Percentiles rank a stretch among this genome's conserved stretches.
Evolutionary conservation across 1,140 invertebrate genomes (phyloP).

Genomic region (Calephelis nemesis): DNA sequence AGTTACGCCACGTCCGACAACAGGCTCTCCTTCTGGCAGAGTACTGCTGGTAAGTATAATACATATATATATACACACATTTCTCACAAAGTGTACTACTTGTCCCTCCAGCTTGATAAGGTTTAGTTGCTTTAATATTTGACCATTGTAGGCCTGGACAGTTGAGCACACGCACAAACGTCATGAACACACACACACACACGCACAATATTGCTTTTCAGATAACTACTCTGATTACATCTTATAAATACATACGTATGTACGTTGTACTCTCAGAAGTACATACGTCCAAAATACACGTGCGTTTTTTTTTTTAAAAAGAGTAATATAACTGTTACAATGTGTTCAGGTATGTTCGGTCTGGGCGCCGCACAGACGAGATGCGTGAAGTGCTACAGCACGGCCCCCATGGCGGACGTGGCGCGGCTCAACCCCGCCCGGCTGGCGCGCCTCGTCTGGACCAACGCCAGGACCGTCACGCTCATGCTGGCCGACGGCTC

Average conservation of each 20-base stretch:
- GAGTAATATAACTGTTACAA: background rate
- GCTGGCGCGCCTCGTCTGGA: slow-evolving; percentile 94
- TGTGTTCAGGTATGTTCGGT: slow-evolving; percentile 89
- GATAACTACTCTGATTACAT: background rate
- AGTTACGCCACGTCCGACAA: slow-evolving; percentile 98
- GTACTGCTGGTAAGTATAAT: slow-evolving; percentile 81
- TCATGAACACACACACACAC: no score
- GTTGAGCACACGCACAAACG: no score
- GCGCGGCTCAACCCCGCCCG: slow-evolving; percentile 91
- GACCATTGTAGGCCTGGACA: background rate
- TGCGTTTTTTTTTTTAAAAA: no score
- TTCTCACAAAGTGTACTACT: background rate
- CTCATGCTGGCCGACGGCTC: slow-evolving; percentile 95
- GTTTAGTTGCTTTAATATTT: background rate
- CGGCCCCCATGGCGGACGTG: slow-evolving; percentile 93
- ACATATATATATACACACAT: no score
- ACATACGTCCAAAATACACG: background rate
- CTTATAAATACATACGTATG: background rate
- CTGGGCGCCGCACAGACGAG: slow-evolving; percentile 94
- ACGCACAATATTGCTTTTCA: background rate
- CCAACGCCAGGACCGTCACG: slow-evolving; percentile 93
- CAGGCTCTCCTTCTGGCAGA: slow-evolving; percentile 98
- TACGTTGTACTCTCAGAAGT: background rate
- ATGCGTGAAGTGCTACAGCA: slow-evolving; percentile 96
- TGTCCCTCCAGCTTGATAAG: background rate